These are phyloP conservation scores for Branchipolynoe longqiensis DNA, from an alignment of 2,888 invertebrate genomes.

Conservation along the genomic window DNA sequence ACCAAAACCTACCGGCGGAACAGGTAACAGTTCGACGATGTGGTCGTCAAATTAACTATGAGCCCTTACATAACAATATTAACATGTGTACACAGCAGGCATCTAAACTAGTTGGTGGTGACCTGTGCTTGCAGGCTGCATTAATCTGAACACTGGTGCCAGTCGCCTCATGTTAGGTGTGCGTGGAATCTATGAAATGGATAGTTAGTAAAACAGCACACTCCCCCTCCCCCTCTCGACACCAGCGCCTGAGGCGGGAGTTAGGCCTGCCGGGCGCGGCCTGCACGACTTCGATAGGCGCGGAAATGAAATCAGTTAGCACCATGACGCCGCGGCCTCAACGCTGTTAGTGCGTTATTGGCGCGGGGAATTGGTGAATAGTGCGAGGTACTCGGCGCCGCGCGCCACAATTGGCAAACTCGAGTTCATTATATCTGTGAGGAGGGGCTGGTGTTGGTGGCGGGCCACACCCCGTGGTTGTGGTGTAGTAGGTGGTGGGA, in stretches of 20 bases:
- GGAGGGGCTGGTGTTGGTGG: neutral
- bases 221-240: neutral
- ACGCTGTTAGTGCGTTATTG: conserved; percentile 42
- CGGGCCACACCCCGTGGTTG: neutral
- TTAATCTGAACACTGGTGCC: too few relatives aligned
- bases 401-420: conserved; percentile 23
- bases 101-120: too few relatives aligned
- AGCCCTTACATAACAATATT: too few relatives aligned
- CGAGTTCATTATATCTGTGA: conserved; percentile 52
- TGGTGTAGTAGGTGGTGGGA: neutral
- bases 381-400: conserved; percentile 18
- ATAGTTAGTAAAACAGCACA: too few relatives aligned
- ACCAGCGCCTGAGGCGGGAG: too few relatives aligned
- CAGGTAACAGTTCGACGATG: too few relatives aligned
- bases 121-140: too few relatives aligned
- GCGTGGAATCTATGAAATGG: too few relatives aligned
- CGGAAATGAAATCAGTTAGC: conserved; percentile 56
- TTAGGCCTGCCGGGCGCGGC: conserved; percentile 24
- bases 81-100: too few relatives aligned
- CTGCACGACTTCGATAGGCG: conserved; percentile 26
- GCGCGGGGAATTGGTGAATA: conserved; percentile 51
- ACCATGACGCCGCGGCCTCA: conserved; percentile 7
- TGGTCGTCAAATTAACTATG: too few relatives aligned
- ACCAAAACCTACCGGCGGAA: too few relatives aligned
- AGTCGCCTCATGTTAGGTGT: too few relatives aligned